These are phyloP conservation scores for Drosophila cardini DNA, from an alignment of 1,140 invertebrate genomes.

Conservation along the genomic window DNA sequence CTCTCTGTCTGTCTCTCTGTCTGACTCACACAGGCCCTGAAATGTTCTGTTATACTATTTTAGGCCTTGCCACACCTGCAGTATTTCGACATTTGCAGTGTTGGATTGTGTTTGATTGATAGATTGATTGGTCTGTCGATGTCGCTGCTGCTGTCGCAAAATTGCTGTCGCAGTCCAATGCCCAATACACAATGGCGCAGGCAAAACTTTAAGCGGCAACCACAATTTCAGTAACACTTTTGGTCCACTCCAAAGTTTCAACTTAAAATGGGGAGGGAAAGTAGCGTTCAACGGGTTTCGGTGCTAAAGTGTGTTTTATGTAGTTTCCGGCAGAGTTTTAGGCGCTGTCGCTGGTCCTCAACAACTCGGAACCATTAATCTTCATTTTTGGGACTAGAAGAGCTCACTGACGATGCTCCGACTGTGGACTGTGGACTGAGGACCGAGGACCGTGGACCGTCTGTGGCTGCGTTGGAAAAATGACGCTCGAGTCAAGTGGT, in stretches of 20 bases:
- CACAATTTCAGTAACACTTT: conserved; percentile 37
- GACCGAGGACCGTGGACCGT: no score
- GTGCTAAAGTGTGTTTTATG: conserved; percentile 71
- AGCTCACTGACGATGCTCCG: conserved; percentile 42
- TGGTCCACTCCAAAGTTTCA: conserved; percentile 57
- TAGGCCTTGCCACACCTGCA: conserved; percentile 43
- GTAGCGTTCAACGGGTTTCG: conserved; percentile 11
- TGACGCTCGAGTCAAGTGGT: conserved; percentile 77
- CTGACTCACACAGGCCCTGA: not conserved
- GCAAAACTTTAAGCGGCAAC: conserved; percentile 50
- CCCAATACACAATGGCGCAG: not conserved
- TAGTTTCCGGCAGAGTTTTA: conserved; percentile 74
- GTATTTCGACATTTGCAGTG: conserved; percentile 46
- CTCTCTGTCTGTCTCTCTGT: not conserved
- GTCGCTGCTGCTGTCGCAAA: conserved; percentile 66
- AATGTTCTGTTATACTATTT: conserved; percentile 18
- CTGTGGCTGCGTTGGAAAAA: conserved; percentile 53
- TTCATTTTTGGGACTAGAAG: conserved; percentile 65
- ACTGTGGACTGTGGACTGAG: no score
- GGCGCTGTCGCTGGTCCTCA: conserved; percentile 47
- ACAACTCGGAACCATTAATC: conserved; percentile 76
- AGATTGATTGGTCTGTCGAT: conserved; percentile 43
- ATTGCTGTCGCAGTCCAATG: conserved; percentile 34
- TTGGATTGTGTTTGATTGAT: conserved; percentile 73
- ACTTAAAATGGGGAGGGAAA: conserved; percentile 52